phyloP scores from a whole-genome alignment of 2,888 invertebrate species.

The Himalopsyche japonica region DNA sequence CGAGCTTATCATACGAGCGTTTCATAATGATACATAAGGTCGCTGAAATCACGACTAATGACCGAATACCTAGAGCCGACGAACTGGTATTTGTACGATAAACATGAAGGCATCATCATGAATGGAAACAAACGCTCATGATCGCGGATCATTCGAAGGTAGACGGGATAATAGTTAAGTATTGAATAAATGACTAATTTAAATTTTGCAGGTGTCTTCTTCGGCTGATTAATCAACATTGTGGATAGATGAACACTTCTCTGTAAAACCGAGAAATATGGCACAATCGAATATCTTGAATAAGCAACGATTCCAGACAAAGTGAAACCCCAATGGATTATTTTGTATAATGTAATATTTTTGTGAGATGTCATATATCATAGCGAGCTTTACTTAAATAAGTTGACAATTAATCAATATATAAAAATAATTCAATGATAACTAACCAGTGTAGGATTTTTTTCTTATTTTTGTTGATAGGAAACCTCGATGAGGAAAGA shows the following conservation, averaged over 20 bases:
- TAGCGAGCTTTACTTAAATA: too few species aligned
- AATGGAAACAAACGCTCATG: background rate
- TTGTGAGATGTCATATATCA: too few species aligned
- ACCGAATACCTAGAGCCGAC: background rate
- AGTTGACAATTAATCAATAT: too few species aligned
- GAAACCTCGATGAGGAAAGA: too few species aligned
- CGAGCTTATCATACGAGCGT: background rate
- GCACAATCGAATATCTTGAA: too few species aligned
- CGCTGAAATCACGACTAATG: background rate
- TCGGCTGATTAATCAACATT: background rate
- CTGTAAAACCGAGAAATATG: background rate
- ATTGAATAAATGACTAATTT: background rate
- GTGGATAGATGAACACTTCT: background rate
- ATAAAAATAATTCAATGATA: too few species aligned
- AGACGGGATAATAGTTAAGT: background rate
- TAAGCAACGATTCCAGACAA: too few species aligned
- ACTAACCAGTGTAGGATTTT: too few species aligned
- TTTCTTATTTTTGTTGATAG: too few species aligned
- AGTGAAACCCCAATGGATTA: too few species aligned
- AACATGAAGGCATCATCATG: background rate
- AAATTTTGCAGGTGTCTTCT: background rate
- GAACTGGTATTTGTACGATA: background rate
- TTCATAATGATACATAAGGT: background rate
- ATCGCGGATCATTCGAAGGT: background rate
- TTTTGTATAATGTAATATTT: too few species aligned